Conservation (phyloP, 2,888 invertebrate genomes). For the Zygothrica quintamaculata region DNA sequence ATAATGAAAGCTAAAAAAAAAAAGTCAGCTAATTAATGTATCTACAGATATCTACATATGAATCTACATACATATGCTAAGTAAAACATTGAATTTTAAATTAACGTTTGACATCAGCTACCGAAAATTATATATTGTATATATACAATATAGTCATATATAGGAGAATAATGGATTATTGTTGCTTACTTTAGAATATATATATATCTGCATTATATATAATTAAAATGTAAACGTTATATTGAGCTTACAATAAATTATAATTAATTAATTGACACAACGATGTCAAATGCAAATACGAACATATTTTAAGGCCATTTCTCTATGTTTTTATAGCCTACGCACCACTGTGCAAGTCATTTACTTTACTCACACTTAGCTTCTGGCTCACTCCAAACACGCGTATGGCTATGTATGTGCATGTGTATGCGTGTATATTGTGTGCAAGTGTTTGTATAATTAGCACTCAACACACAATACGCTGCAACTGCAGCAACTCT, state of each 20-base stretch:
- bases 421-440: conserved; percentile 17
- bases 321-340: conserved; percentile 25
- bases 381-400: conserved; percentile 5
- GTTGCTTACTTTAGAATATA: too few relatives aligned
- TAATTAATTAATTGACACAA: conserved; percentile 33
- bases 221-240: background rate
- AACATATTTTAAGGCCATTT: conserved; percentile 37
- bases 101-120: conserved; percentile 35
- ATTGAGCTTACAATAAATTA: conserved; percentile 25
- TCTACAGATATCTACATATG: conserved; percentile 17
- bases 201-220: too few relatives aligned
- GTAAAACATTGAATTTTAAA: conserved; percentile 30
- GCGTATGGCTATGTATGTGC: conserved; percentile 8
- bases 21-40: conserved; percentile 39
- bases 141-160: background rate
- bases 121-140: conserved; percentile 29
- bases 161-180: too few relatives aligned
- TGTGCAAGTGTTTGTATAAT: conserved; percentile 58
- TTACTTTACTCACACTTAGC: conserved; percentile 8
- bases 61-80: conserved; percentile 11
- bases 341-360: conserved; percentile 54
- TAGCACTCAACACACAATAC: conserved; percentile 53
- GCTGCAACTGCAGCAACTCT: conserved; percentile 35
- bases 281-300: conserved; percentile 17
- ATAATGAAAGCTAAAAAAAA: background rate